Conservation (phyloP, 2,797 vertebrate genomes). For the Caiman crocodilus region DNA sequence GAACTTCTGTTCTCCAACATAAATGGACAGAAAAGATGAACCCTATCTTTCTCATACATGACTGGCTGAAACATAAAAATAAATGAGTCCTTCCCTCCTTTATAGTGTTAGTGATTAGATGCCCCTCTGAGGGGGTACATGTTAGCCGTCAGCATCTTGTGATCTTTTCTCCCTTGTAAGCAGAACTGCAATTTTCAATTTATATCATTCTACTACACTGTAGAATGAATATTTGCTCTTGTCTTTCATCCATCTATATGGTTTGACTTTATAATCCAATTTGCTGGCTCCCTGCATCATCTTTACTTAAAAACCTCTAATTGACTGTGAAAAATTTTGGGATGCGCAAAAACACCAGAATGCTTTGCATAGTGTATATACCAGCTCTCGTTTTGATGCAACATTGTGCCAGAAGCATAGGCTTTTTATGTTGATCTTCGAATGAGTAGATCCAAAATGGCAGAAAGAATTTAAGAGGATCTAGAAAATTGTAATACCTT, state of each 20-base stretch:
- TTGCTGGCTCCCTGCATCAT: neutral
- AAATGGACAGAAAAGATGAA: neutral
- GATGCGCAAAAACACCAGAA: neutral
- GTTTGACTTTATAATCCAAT: neutral
- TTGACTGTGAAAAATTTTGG: neutral
- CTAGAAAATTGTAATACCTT: neutral
- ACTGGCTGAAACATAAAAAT: neutral
- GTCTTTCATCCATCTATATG: neutral
- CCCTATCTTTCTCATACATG: neutral
- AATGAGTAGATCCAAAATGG: constrained; percentile 11
- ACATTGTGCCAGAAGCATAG: neutral
- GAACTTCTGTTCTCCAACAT: neutral
- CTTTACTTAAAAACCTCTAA: neutral
- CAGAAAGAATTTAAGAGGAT: constrained; percentile 10
- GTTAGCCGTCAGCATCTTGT: neutral
- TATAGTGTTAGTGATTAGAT: neutral
- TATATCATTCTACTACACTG: neutral
- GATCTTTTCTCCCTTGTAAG: neutral
- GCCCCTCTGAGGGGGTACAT: neutral
- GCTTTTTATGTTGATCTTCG: constrained; percentile 5
- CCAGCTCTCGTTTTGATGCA: neutral
- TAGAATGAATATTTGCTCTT: neutral
- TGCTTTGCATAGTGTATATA: neutral
- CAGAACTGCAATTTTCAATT: neutral
- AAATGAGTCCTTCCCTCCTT: neutral